Base-by-base conservation (phyloP, 2,113 vertebrate genomes). In the Phalacrocorax brasilianus region DNA sequence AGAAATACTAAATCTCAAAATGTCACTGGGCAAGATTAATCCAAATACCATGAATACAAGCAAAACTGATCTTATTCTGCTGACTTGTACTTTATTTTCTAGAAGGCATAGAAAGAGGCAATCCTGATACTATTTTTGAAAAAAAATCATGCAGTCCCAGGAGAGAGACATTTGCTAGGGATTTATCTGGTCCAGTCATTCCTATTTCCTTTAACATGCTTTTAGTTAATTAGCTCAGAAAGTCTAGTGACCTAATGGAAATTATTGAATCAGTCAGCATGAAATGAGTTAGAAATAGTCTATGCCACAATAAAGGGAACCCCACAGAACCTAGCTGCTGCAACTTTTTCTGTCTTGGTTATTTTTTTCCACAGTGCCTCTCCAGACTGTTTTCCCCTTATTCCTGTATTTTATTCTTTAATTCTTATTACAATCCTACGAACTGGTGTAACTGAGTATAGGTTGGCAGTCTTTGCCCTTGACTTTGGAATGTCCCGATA, bases 211-310 rank as follows among this genome's bases (percentile, higher is more conserved):
- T 79, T 85, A 66, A 66, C 85, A 86, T 19, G 35, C 38, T 89
- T 93, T 93, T 93, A 89, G 85, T 85, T 96, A 89, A 96, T 93
- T 93, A 85, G 40, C 66, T 66, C 30, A 66, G 61, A 85, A 93
- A 47, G n/a, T 40, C 24, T 38, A 61, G 56, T 52, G 61, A 71
- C 45, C 72, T 93, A 91, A 83, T 58, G 67, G 75, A 91, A 89
- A 79, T 71, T 70, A 85, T 66, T 2, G 33, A 83, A 79, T 67
- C 61, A 55, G 52, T 33, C 65, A 65, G 59, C 61, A 86, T 66
- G 28, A 86, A 95, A 89, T 66, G 40, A 85, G 52, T 61, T 89
- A 28, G 56, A 89, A 78, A 74, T 52, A 23, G 40, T 66, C 67
- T 81, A 56, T 38, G 61, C 27, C 32, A 50, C 0, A 0, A 73